phyloP scores from a whole-genome alignment of 2,888 invertebrate species.

The Drosophila buzzatii region DNA sequence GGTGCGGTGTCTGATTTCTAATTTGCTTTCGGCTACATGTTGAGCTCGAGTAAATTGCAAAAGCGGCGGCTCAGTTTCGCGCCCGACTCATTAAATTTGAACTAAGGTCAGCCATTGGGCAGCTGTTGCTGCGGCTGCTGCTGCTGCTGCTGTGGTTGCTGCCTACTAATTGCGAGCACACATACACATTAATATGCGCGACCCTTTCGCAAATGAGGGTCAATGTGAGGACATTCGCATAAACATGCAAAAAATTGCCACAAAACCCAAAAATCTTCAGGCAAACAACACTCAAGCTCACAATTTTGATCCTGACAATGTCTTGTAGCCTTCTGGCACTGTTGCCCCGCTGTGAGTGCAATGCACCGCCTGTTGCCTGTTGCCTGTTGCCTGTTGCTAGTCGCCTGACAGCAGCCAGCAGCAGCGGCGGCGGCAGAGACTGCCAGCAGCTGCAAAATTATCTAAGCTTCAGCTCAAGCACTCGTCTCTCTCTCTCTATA shows the following conservation, averaged over 20 bases:
- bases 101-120: constrained; percentile 58
- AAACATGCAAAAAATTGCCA: constrained; percentile 39
- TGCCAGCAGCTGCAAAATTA: constrained; percentile 23
- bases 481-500: too few relatives aligned
- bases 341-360: constrained; percentile 7
- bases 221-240: constrained; percentile 66
- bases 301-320: constrained; percentile 16
- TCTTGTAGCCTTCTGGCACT: constrained; percentile 1
- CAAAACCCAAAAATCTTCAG: constrained; percentile 14
- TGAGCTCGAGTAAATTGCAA: constrained; percentile 43
- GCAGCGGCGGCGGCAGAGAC: constrained; percentile 14
- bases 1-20: constrained; percentile 28
- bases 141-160: constrained; percentile 15
- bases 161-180: constrained; percentile 61
- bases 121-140: constrained; percentile 18
- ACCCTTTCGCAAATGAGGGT: constrained; percentile 55
- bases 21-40: constrained; percentile 40
- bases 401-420: constrained; percentile 4
- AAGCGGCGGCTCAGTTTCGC: constrained; percentile 48
- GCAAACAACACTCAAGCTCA: constrained; percentile 19
- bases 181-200: constrained; percentile 50
- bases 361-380: constrained; percentile 4
- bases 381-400: background rate
- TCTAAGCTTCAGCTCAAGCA: background rate
- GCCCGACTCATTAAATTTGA: constrained; percentile 63